Evolutionary conservation across 2,113 vertebrate genomes (phyloP).

Genomic region (Spea multiplicata): DNA sequence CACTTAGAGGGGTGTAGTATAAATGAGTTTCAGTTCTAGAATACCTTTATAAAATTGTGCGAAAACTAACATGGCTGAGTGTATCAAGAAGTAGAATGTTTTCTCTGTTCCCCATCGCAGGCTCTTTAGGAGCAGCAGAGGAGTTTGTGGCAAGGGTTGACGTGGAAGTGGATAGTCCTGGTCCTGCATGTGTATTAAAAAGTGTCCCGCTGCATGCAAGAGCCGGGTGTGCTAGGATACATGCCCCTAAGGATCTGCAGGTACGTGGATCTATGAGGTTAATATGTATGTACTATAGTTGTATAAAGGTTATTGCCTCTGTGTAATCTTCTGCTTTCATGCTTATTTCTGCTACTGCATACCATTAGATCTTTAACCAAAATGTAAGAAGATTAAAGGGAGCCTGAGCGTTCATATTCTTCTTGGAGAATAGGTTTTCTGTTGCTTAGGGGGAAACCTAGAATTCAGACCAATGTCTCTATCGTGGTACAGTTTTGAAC

Average conservation of each 20-base stretch:
- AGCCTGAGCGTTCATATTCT: too few relatives aligned
- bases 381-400: too few relatives aligned
- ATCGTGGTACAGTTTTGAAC: too few relatives aligned
- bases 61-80: too few relatives aligned
- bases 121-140: conserved; percentile 74
- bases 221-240: conserved; percentile 84
- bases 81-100: too few relatives aligned
- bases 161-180: conserved; percentile 88
- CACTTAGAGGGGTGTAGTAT: not conserved
- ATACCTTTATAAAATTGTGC: not conserved
- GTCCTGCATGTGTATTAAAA: conserved; percentile 77
- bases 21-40: not conserved
- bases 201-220: conserved; percentile 80
- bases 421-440: too few relatives aligned
- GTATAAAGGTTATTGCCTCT: not conserved
- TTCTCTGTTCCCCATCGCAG: conserved; percentile 56
- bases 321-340: not conserved
- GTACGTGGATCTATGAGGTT: conserved; percentile 57
- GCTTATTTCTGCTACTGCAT: not conserved
- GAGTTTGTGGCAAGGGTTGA: conserved; percentile 84
- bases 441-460: too few relatives aligned
- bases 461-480: too few relatives aligned
- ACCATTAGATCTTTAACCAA: not conserved
- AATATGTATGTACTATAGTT: conserved; percentile 26
- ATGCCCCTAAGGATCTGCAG: conserved; percentile 86